Evolutionary conservation across 1,140 invertebrate genomes (phyloP).

Genomic region (Drosophila nigromelanica): DNA sequence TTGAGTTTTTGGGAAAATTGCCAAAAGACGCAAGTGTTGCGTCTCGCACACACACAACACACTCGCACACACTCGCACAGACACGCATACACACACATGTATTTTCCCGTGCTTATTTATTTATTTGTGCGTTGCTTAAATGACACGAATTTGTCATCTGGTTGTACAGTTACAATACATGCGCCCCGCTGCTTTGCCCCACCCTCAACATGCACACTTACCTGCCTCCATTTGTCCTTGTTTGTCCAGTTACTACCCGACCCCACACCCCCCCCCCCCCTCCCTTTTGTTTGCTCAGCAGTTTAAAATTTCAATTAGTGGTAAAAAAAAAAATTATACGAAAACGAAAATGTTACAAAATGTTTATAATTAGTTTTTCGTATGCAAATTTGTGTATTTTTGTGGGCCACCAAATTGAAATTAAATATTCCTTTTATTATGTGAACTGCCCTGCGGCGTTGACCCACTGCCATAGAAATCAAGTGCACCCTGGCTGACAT

Average conservation of each 20-base stretch:
- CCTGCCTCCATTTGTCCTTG: constrained; percentile 67
- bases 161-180: constrained; percentile 43
- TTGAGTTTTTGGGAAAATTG: constrained; percentile 66
- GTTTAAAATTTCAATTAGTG: constrained; percentile 77
- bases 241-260: constrained; percentile 64
- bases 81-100: constrained; percentile 13
- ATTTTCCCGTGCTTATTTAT: constrained; percentile 60
- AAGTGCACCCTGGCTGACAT: not conserved
- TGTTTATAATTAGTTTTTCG: constrained; percentile 73
- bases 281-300: constrained; percentile 65
- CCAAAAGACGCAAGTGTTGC: constrained; percentile 55
- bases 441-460: constrained; percentile 36
- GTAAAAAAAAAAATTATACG: not conserved
- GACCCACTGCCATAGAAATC: constrained; percentile 53
- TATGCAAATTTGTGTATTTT: constrained; percentile 66
- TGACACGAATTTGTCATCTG: constrained; percentile 76
- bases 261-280: constrained; percentile 24
- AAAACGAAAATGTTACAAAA: constrained; percentile 60
- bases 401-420: constrained; percentile 54
- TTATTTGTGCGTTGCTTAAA: constrained; percentile 58
- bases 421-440: constrained; percentile 72
- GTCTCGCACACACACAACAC: constrained; percentile 16
- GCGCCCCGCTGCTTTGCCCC: constrained; percentile 28
- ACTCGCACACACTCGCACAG: not conserved
- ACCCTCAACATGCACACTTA: not conserved